Evolutionary conservation across 2,888 invertebrate species (phyloP).

Genomic region (Pedicia rivosa): DNA sequence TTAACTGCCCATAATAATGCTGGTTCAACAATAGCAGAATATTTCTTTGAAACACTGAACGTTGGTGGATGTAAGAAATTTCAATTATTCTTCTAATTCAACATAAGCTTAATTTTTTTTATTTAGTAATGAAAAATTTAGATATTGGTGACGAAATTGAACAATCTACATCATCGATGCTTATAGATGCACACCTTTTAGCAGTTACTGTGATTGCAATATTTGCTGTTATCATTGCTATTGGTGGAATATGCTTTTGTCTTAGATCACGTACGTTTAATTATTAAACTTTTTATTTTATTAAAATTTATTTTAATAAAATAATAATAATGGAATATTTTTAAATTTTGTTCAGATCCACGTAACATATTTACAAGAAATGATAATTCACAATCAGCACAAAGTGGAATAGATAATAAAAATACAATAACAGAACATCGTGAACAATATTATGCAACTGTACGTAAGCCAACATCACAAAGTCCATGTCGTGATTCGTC

Average conservation of each 20-base stretch:
- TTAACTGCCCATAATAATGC: constrained; percentile 47
- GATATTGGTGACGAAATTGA: too few species aligned
- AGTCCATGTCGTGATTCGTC: constrained; percentile 18
- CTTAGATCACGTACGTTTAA: constrained; percentile 37
- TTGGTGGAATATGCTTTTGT: constrained; percentile 38
- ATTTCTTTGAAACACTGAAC: constrained; percentile 39
- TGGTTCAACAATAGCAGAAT: constrained; percentile 40
- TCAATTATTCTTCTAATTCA: background rate
- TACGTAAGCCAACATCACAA: constrained; percentile 32
- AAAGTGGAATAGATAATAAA: too few species aligned
- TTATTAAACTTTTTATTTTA: constrained; percentile 11
- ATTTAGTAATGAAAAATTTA: too few species aligned
- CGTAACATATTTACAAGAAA: constrained; percentile 20
- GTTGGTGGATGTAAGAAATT: constrained; percentile 26
- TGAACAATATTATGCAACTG: constrained; percentile 37
- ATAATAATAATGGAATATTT: too few species aligned
- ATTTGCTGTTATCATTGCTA: constrained; percentile 36
- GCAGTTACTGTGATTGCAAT: constrained; percentile 24
- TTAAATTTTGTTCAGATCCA: too few species aligned
- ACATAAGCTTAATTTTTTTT: background rate
- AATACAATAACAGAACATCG: constrained; percentile 27
- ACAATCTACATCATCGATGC: constrained; percentile 15
- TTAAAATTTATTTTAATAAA: background rate
- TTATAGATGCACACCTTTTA: constrained; percentile 24
- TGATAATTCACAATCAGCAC: constrained; percentile 18